These are phyloP conservation scores for Lasioglossum villosulum DNA, from an alignment of 2,888 invertebrate genomes.

Conservation along the genomic window DNA sequence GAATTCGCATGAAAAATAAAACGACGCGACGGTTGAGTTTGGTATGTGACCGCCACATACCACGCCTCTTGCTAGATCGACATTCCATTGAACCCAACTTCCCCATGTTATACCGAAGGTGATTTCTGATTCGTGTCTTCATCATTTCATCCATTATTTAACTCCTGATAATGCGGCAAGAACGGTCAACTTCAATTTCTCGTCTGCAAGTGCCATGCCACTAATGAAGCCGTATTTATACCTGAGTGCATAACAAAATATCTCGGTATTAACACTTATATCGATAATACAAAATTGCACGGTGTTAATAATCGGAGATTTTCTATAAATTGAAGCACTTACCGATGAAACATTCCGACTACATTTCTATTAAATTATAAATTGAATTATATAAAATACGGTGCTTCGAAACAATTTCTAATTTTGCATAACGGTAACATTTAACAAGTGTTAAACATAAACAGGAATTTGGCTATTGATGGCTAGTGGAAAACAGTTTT, in stretches of 20 bases:
- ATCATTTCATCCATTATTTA: constrained; percentile 39
- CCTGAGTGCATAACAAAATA: not conserved
- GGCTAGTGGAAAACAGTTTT: not conserved
- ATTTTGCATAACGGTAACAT: not conserved
- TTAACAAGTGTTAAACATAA: not conserved
- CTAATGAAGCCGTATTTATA: not conserved
- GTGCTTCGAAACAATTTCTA: not conserved
- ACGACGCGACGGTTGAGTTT: constrained; percentile 59
- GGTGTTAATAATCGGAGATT: not conserved
- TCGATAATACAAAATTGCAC: not conserved
- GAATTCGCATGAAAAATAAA: constrained; percentile 58
- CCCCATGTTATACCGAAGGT: constrained; percentile 59
- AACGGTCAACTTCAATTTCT: constrained; percentile 7
- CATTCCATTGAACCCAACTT: constrained; percentile 74
- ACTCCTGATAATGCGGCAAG: not conserved
- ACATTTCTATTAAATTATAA: not conserved
- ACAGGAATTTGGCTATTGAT: not conserved
- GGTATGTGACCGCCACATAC: constrained; percentile 75
- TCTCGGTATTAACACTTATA: not conserved
- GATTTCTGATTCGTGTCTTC: constrained; percentile 54
- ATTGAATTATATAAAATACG: not conserved
- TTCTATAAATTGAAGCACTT: not conserved
- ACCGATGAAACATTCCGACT: not conserved
- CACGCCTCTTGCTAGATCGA: constrained; percentile 76
- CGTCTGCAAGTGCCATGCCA: not conserved